Evolutionary conservation across 2,888 invertebrate genomes (phyloP).

Genomic region (Phyllotreta striolata): DNA sequence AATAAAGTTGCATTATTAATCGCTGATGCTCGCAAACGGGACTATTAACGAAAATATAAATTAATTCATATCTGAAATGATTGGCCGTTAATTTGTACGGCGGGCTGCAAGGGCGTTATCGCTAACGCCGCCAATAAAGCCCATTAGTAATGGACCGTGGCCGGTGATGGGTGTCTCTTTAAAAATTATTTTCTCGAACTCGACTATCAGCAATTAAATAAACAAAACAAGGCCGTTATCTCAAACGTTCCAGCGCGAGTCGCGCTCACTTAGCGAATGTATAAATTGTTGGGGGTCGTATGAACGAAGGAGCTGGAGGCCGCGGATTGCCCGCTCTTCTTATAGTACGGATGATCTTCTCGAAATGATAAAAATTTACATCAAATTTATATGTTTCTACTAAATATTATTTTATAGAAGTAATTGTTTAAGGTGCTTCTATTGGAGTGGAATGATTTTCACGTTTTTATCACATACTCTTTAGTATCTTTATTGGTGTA

Average conservation of each 20-base stretch:
- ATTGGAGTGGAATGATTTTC: too few species aligned
- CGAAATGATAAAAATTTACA: conserved; percentile 9
- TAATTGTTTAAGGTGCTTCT: too few species aligned
- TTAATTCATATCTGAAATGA: conserved; percentile 44
- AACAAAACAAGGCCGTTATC: conserved; percentile 58
- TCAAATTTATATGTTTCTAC: not conserved
- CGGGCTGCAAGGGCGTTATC: conserved; percentile 41
- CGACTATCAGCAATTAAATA: conserved; percentile 53
- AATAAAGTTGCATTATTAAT: conserved; percentile 26
- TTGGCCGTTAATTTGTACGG: conserved; percentile 44
- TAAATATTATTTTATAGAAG: too few species aligned
- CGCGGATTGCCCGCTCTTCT: conserved; percentile 1
- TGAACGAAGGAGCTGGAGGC: conserved; percentile 13
- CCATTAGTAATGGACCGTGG: conserved; percentile 46
- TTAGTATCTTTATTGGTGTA: too few species aligned
- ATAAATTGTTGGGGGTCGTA: conserved; percentile 51
- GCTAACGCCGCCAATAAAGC: conserved; percentile 42
- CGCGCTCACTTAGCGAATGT: conserved; percentile 57
- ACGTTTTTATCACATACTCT: too few species aligned
- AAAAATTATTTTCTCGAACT: conserved; percentile 50
- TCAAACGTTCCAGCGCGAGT: conserved; percentile 57
- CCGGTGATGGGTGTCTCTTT: conserved; percentile 46
- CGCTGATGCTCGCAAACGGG: conserved; percentile 12
- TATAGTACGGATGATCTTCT: conserved; percentile 31
- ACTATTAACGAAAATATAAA: conserved; percentile 36